These are phyloP conservation scores for Setipinna tenuifilis DNA, from an alignment of 2,797 vertebrate species.

Conservation along the genomic window DNA sequence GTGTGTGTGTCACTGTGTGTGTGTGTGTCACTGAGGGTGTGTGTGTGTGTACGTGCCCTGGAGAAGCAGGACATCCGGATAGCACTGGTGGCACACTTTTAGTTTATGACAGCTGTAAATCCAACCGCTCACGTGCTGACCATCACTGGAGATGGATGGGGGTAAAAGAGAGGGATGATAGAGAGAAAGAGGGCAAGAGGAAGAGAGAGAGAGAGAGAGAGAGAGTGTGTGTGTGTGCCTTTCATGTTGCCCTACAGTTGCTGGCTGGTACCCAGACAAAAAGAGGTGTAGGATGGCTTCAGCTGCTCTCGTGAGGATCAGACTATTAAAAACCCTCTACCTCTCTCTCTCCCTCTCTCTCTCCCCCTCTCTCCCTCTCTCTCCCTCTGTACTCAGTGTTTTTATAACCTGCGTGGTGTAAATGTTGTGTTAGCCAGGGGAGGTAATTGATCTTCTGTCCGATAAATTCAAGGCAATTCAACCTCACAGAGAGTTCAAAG, in stretches of 20 bases:
- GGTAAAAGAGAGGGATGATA: background rate
- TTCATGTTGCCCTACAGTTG: background rate
- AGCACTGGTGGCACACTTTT: conserved; percentile 6
- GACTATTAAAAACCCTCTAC: conserved; percentile 2
- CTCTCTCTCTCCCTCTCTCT: background rate
- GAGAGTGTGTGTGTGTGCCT: background rate
- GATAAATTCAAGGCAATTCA: background rate
- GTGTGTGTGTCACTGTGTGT: conserved; percentile 26
- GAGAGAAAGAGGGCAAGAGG: background rate
- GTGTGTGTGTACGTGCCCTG: conserved; percentile 11
- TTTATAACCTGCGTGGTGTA: background rate
- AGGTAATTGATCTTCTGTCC: background rate
- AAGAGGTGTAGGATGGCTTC: background rate
- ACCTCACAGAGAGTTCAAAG: background rate
- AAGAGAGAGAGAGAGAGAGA: background rate
- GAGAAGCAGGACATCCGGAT: conserved; percentile 30
- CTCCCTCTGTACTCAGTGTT: background rate
- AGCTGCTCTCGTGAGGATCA: conserved; percentile 5
- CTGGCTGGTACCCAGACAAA: background rate
- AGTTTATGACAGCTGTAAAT: conserved; percentile 1
- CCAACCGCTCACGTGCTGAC: background rate
- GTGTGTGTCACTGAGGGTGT: conserved; percentile 14
- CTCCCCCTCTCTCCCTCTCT: background rate
- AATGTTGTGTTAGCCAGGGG: conserved; percentile 13
- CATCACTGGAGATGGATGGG: too few relatives aligned